These are phyloP conservation scores for Acleris laterana DNA, from an alignment of 2,888 invertebrate genomes.

Conservation along the genomic window DNA sequence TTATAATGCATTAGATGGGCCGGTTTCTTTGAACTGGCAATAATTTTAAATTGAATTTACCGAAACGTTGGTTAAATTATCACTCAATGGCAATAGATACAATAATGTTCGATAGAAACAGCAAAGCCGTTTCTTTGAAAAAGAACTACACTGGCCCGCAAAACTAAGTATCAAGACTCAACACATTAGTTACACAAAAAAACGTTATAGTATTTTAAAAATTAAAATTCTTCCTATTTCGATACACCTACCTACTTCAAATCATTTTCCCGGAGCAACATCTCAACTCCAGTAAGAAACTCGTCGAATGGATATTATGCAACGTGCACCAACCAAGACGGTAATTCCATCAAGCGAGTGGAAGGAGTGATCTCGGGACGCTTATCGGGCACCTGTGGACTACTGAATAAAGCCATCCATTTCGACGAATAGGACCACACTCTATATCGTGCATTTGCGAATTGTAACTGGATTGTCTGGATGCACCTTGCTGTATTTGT, in stretches of 20 bases:
- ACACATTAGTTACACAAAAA: no score
- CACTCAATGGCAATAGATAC: no score
- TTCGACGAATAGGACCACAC: conserved; percentile 54
- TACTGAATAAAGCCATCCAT: conserved; percentile 70
- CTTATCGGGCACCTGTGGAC: conserved; percentile 78
- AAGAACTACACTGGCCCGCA: no score
- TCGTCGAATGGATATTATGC: conserved; percentile 55
- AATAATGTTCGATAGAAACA: no score
- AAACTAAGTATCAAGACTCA: no score
- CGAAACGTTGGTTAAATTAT: no score
- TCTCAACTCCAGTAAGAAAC: conserved; percentile 14
- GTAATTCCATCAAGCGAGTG: conserved; percentile 70
- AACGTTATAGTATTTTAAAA: neutral
- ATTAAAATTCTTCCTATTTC: neutral
- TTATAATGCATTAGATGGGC: no score
- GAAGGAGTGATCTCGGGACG: conserved; percentile 55
- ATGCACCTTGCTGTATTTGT: neutral
- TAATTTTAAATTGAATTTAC: neutral
- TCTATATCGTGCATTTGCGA: conserved; percentile 29
- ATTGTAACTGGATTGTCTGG: conserved; percentile 31
- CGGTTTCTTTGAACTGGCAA: no score
- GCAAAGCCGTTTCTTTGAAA: no score
- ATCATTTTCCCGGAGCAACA: conserved; percentile 2
- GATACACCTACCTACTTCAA: neutral
- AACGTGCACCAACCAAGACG: conserved; percentile 57